Conservation (phyloP, 1,140 invertebrate species). For the Teleogryllus occipitalis region DNA sequence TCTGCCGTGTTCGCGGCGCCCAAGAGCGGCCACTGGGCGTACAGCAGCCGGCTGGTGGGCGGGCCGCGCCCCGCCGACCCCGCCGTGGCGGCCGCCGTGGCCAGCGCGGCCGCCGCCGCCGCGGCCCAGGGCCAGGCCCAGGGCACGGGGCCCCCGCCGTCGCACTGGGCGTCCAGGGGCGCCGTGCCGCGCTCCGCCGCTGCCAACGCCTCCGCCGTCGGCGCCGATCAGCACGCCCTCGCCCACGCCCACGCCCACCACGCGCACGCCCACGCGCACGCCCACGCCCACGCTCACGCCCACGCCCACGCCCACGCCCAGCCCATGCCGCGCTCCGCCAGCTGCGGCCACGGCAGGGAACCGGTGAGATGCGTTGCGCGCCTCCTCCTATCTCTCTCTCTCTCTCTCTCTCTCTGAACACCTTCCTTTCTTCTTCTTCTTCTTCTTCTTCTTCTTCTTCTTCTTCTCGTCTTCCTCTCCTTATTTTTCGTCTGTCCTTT, state of each 20-base stretch:
- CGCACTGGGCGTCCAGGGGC: constrained; percentile 21
- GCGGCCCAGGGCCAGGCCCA: constrained; percentile 19
- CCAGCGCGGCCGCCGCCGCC: constrained; percentile 27
- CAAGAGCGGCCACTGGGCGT: constrained; percentile 35
- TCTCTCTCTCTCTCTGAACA: neutral
- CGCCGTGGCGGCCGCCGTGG: constrained; percentile 35
- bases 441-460: neutral
- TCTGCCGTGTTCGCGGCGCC: constrained; percentile 36
- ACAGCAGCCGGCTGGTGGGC: constrained; percentile 33
- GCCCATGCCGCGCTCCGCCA: no score
- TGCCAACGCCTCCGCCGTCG: constrained; percentile 27
- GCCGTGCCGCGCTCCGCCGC: neutral
- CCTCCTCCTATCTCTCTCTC: neutral
- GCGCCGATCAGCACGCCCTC: constrained; percentile 34
- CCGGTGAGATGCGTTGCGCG: neutral
- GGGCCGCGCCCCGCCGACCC: constrained; percentile 22
- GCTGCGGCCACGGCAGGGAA: neutral
- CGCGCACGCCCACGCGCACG: no score
- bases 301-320: no score
- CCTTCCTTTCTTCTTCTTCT: neutral
- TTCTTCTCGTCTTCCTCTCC: neutral
- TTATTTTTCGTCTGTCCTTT: neutral
- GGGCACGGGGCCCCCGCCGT: constrained; percentile 16
- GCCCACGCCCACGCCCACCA: no score
- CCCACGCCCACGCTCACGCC: no score